Conservation (phyloP, 2,113 vertebrate genomes). For the Poecilia latipinna region DNA sequence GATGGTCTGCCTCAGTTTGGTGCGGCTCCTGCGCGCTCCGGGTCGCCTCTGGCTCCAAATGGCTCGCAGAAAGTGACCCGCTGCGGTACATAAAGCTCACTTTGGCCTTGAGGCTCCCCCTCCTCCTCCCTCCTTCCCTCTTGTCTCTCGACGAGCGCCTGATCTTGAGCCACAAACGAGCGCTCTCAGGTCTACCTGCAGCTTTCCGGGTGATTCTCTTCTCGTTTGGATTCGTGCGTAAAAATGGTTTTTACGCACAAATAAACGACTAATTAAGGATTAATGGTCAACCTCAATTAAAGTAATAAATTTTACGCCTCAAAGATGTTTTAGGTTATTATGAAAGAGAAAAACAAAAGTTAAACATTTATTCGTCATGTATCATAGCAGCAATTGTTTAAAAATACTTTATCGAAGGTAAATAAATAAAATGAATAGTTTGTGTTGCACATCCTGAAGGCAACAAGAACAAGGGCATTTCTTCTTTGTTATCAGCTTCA, state of each 20-base stretch:
- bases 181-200: conserved; percentile 64
- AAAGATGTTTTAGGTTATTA: background rate
- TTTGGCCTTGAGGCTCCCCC: conserved; percentile 56
- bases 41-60: conserved; percentile 54
- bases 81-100: conserved; percentile 63
- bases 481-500: background rate
- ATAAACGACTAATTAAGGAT: background rate
- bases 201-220: conserved; percentile 43
- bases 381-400: background rate
- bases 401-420: background rate
- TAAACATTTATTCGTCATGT: background rate
- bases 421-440: background rate
- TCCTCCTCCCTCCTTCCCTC: conserved; percentile 9
- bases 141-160: conserved; percentile 29
- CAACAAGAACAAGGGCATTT: background rate
- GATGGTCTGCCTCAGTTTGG: conserved; percentile 36
- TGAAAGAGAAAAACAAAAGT: background rate
- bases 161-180: conserved; percentile 61
- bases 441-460: background rate
- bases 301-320: background rate
- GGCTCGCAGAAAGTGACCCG: conserved; percentile 62
- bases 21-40: conserved; percentile 40
- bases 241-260: background rate
- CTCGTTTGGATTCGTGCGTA: background rate
- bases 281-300: background rate